phyloP scores from a whole-genome alignment of 2,888 invertebrate genomes.

The Papilio gigon region DNA sequence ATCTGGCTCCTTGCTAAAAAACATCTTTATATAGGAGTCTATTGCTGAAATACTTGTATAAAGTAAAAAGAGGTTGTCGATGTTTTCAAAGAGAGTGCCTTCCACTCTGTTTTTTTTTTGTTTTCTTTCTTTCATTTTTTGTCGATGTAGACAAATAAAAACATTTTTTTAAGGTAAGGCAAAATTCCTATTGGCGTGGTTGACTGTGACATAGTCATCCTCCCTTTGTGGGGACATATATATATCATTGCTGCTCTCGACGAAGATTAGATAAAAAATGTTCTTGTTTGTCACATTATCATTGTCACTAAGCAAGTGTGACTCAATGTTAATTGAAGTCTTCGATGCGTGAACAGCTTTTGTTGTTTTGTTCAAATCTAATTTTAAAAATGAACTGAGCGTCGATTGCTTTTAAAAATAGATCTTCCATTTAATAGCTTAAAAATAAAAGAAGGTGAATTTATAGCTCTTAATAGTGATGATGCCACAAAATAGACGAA shows the following conservation, averaged over 20 bases:
- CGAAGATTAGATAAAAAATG: not conserved
- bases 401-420: not conserved
- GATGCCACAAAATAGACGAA: not conserved
- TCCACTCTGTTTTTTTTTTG: no score
- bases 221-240: no score
- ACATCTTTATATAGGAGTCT: no score
- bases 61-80: no score
- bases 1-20: not conserved
- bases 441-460: not conserved
- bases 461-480: not conserved
- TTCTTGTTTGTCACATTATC: not conserved
- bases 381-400: slow-evolving; percentile 2
- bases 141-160: no score
- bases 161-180: no score
- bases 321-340: slow-evolving; percentile 7
- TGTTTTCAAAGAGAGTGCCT: no score
- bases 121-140: no score
- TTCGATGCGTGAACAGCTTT: not conserved
- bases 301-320: not conserved
- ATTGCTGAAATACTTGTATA: no score
- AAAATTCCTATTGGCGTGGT: no score
- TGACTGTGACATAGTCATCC: no score
- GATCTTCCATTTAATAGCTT: slow-evolving; percentile 6
- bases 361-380: slow-evolving; percentile 9
- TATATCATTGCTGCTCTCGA: no score